Conservation (phyloP, 2,113 vertebrate species). For the Spea multiplicata region DNA sequence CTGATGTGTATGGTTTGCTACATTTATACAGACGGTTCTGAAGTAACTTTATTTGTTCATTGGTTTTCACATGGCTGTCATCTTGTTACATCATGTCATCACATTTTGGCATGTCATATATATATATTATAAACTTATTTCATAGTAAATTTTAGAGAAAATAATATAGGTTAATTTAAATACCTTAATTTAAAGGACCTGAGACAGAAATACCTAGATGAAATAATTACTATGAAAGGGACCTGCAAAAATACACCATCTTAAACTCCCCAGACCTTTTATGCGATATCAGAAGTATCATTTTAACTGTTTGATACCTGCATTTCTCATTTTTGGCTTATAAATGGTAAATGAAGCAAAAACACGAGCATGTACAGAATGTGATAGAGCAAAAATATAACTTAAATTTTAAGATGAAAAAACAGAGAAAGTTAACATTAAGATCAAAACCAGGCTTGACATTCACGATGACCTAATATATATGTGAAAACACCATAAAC, state of each 20-base stretch:
- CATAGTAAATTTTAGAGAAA: not conserved
- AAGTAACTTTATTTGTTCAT: conserved; percentile 30
- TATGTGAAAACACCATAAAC: too few relatives aligned
- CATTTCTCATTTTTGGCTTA: not conserved
- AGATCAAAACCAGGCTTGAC: too few relatives aligned
- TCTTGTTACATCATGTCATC: conserved; percentile 4
- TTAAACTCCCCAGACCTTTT: not conserved
- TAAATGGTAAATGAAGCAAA: too few relatives aligned
- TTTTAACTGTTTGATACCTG: not conserved
- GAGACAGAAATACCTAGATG: not conserved
- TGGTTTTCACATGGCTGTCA: conserved; percentile 16
- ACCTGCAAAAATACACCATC: not conserved
- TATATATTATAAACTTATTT: not conserved
- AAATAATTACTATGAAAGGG: not conserved
- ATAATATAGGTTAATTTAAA: not conserved
- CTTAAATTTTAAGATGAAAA: too few relatives aligned
- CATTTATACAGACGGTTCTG: not conserved
- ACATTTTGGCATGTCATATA: conserved; percentile 1
- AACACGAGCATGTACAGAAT: too few relatives aligned
- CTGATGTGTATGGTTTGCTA: not conserved
- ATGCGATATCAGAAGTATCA: not conserved
- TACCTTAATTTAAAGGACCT: not conserved
- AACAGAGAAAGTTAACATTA: too few relatives aligned
- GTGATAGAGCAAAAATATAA: too few relatives aligned
- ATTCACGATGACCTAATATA: too few relatives aligned